A percentile compares a stretch with the other conserved stretches of the same genome.
Evolutionary conservation across 2,888 invertebrate genomes (phyloP).

Genomic region (Ormyrus labotus): DNA sequence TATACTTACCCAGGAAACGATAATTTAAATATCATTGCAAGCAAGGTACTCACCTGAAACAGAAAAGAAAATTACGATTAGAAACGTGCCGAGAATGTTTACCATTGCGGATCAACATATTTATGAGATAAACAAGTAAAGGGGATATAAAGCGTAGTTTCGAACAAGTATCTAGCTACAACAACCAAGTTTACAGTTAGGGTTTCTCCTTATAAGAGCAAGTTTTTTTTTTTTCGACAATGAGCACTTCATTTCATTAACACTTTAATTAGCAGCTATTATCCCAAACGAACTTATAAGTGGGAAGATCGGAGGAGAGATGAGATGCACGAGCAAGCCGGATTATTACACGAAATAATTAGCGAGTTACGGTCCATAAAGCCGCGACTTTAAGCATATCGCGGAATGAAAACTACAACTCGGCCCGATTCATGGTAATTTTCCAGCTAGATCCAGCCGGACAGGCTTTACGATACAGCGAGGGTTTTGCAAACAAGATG

Average conservation of each 20-base stretch:
- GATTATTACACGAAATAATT: constrained; percentile 39
- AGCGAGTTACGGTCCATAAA: constrained; percentile 46
- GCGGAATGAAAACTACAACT: not conserved
- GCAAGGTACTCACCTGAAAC: constrained; percentile 49
- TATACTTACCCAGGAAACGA: too few relatives aligned
- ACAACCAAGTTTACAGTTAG: not conserved
- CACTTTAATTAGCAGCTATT: constrained; percentile 48
- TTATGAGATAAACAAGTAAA: too few relatives aligned
- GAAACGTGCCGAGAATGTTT: too few relatives aligned
- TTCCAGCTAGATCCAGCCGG: too few relatives aligned
- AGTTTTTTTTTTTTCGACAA: constrained; percentile 21
- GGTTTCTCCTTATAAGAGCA: constrained; percentile 9
- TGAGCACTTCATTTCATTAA: constrained; percentile 43
- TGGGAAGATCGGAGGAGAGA: not conserved
- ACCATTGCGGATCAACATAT: too few relatives aligned
- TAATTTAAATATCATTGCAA: too few relatives aligned
- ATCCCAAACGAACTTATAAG: not conserved
- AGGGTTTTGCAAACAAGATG: not conserved
- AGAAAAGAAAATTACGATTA: constrained; percentile 10
- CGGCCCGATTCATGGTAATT: too few relatives aligned
- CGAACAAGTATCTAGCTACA: too few relatives aligned
- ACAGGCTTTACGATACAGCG: too few relatives aligned
- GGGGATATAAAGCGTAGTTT: too few relatives aligned
- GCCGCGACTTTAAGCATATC: not conserved
- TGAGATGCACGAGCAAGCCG: constrained; percentile 17